These are phyloP conservation scores for Tenthredo mesomela DNA, from an alignment of 2,888 invertebrate species.

Conservation along the genomic window DNA sequence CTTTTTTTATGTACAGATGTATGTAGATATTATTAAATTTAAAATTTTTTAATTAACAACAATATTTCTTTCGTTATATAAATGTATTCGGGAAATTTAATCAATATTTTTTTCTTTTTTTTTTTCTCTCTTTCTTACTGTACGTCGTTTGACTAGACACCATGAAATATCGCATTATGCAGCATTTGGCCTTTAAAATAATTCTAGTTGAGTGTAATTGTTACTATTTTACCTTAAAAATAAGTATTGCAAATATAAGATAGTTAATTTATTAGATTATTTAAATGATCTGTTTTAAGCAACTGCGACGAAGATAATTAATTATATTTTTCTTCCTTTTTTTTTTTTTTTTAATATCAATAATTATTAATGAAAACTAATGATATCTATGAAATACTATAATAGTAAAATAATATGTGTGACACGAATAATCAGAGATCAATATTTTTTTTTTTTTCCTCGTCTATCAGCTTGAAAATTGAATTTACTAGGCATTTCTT, in stretches of 20 bases:
- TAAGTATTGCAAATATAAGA: conserved; percentile 32
- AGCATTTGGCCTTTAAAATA: conserved; percentile 35
- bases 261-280: conserved; percentile 7
- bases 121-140: conserved; percentile 12
- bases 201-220: conserved; percentile 19
- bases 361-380: neutral
- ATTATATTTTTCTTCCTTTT: neutral
- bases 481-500: neutral
- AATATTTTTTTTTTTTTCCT: neutral
- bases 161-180: conserved; percentile 41
- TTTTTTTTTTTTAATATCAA: neutral
- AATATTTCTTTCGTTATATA: conserved; percentile 16
- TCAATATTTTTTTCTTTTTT: conserved; percentile 5
- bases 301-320: neutral
- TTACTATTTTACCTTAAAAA: conserved; percentile 34
- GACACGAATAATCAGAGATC: conserved; percentile 25
- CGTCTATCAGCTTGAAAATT: neutral
- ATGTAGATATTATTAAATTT: conserved; percentile 32
- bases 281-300: neutral
- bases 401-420: conserved; percentile 9
- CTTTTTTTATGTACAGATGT: neutral
- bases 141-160: conserved; percentile 47
- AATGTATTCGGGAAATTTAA: neutral
- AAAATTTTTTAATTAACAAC: conserved; percentile 38
- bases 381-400: neutral